Conservation (phyloP, 2,797 vertebrate species). For the Pangasius mekongensis region DNA sequence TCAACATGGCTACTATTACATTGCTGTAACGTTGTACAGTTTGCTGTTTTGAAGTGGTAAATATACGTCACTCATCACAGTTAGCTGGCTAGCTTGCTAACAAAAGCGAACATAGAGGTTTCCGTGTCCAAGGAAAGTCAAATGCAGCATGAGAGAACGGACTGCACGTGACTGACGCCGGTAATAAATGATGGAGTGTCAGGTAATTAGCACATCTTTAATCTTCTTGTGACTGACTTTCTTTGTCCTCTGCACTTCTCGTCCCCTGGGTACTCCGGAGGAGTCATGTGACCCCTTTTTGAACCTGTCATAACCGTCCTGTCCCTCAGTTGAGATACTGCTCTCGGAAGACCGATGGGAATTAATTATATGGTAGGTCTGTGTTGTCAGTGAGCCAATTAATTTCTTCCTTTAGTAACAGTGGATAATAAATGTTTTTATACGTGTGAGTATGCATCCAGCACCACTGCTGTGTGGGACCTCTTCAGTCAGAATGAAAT, state of each 20-base stretch:
- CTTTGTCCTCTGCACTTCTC: conserved; percentile 7
- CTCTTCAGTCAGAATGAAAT: conserved; percentile 34
- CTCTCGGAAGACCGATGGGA: not conserved
- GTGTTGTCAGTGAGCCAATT: conserved; percentile 48
- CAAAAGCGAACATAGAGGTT: not conserved
- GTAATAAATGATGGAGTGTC: not conserved
- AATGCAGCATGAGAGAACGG: not conserved
- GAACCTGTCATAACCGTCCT: conserved; percentile 20
- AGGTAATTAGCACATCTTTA: conserved; percentile 19
- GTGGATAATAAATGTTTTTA: conserved; percentile 39
- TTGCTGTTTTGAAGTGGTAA: not conserved
- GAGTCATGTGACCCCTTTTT: not conserved
- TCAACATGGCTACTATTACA: not conserved
- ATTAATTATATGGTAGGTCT: conserved; percentile 30
- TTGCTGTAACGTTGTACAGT: not conserved
- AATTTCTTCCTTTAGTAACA: conserved; percentile 43
- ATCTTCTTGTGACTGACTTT: conserved; percentile 14
- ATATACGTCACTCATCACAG: not conserved
- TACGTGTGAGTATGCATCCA: not conserved
- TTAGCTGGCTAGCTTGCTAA: not conserved
- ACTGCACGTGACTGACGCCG: not conserved
- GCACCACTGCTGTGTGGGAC: not conserved
- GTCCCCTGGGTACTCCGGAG: not conserved
- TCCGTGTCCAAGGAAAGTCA: not conserved
- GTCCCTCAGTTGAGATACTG: not conserved